Evolutionary conservation across 2,888 invertebrate species (phyloP), one percentile per base, ranked within the genome.

Genomic region (Tricholauxania praeusta): DNA sequence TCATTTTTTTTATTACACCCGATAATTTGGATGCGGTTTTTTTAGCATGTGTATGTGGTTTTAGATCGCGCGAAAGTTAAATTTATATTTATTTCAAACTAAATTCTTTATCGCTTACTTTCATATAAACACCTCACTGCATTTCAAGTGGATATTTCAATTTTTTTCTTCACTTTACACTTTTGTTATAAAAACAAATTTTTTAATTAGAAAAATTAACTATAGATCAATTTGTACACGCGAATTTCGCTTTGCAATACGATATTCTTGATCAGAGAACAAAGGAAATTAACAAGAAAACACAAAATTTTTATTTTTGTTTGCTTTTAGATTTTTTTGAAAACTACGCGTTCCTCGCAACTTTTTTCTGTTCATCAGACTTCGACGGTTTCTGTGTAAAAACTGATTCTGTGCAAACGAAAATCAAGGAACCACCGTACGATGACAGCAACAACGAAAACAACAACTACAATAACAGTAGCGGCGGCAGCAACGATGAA

Each of bases 311-410:
- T 55, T 17, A 12, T 12, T 10, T 22, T 19, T 55, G 22, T n/a
- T 60, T 60, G n/a, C 32, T 28, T 60, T 60, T 22, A 39, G 39
- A 39, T 60, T 63, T 48, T 63, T 17, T 63, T 59, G 60, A 52
- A 69, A 39, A 39, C 39, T 39, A 39, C 12, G 48, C 62, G 63
- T 47, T 47, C 22, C 19, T 39, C 52, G 28, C n/a, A 4, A 71
- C 49, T 22, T 17, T 62, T 59, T 17, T 39, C 57, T 57, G 64
- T 48, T 71, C 59, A 63, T 63, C 76, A 74, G 52, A 74, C 76
- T 72, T 72, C 74, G 68, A 74, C 71, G 74, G 68, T 74, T 71
- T 74, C 76, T 76, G 72, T 74, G 66, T 65, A 76, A 74, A 76
- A 76, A 76, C 72, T 74, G 72, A 76, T 76, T 76, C 76, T 72